Base-by-base conservation (phyloP, 1,140 invertebrate genomes). In the Pogonomyrmex barbatus region DNA sequence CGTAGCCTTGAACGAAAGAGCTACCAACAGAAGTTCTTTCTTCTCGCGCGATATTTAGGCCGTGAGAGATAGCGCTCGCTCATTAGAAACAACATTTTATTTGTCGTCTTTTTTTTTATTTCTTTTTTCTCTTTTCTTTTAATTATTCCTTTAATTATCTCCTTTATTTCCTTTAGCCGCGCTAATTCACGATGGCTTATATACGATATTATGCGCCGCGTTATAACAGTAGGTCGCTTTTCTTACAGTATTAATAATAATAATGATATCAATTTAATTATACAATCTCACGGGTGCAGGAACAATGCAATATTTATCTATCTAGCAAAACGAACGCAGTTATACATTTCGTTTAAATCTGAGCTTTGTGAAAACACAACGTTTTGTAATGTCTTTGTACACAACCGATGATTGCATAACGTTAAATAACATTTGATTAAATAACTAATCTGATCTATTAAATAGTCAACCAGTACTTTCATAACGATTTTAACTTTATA, bases 1-100 rank as follows among this genome's bases (percentile, higher is more conserved):
- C 91, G 90, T 83, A 83, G 79, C 68, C 79, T 83, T 83, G 67
- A 82, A 30, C 52, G 67, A 60, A 73, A 60, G 68, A 83, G 54
- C 33, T 60, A 39, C 42, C 30, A 73, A 58, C 79, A 83, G 30
- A 83, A 54, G 39, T 60, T 83, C 79, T 83, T 73, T 83, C 67
- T 73, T 73, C 68, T 75, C 68, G 68, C 68, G 68, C 68, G 79
- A 73, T 83, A 73, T 73, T 83, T 73, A 83, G 79, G 79, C 79
- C 79, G 79, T 60, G 67, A 73, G 67, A 62, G 56, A 73, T 45
- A 58, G 65, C 50, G 79, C 79, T 73, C 68, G 79, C 54, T 83
- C 79, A 73, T 83, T 83, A 83, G 79, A 83, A 83, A 83, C 68
- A 73, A 79, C 45, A 54, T 65, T 67, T 75, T 56, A 75, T 39